A percentile compares a stretch with the other conserved stretches of the same genome.
Evolutionary conservation across 2,797 vertebrate species (phyloP).

Genomic region (Florisuga fusca): DNA sequence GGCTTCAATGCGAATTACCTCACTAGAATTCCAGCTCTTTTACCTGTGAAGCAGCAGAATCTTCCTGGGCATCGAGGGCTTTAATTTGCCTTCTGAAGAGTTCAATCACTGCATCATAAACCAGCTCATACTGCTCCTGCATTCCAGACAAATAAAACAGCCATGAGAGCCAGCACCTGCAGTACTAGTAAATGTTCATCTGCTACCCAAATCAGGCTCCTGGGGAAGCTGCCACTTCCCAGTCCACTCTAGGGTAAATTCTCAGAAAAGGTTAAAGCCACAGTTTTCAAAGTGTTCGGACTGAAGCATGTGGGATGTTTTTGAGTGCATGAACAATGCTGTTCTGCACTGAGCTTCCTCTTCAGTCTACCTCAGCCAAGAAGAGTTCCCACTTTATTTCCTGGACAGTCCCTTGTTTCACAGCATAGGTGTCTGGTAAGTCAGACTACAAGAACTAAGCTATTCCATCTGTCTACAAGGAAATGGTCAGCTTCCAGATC

Average conservation of each 20-base stretch:
- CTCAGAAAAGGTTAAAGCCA: slow-evolving; percentile 7
- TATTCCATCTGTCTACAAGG: neutral
- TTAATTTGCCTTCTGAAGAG: slow-evolving; percentile 88
- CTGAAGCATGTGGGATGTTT: neutral
- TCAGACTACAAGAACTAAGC: neutral
- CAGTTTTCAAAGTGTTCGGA: neutral
- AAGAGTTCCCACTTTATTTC: neutral
- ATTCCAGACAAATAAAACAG: neutral
- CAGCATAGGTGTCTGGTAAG: rapidly evolving
- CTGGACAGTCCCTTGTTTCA: neutral
- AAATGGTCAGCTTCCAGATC: neutral
- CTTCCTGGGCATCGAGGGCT: slow-evolving; percentile 53
- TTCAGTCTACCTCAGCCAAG: neutral
- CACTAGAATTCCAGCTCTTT: neutral
- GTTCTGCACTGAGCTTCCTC: slow-evolving; percentile 46
- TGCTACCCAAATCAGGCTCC: neutral
- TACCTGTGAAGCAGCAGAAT: slow-evolving; percentile 70
- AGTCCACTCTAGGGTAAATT: neutral
- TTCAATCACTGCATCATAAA: slow-evolving; percentile 86
- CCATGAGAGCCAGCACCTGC: neutral
- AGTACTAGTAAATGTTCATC: neutral
- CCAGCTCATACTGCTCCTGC: slow-evolving; percentile 95
- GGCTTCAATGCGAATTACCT: neutral
- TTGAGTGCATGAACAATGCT: neutral
- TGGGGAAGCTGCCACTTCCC: neutral